Percentiles rank a stretch among this genome's conserved stretches.
Evolutionary conservation across 2,797 vertebrate genomes (phyloP).

Genomic region (Sebastes jordani): DNA sequence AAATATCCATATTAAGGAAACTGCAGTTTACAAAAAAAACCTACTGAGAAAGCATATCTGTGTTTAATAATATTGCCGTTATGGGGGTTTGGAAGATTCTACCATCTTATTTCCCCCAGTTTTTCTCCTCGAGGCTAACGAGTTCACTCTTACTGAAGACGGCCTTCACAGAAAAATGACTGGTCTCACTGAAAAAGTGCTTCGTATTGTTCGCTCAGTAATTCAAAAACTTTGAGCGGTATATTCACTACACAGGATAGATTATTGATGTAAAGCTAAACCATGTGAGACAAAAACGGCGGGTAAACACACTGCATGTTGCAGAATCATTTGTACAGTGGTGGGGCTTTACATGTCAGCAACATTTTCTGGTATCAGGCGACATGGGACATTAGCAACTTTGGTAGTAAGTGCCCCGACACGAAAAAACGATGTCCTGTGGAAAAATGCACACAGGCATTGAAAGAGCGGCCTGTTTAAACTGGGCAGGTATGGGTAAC

Average conservation of each 20-base stretch:
- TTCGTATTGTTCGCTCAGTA: slow-evolving; percentile 68
- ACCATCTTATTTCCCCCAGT: slow-evolving; percentile 27
- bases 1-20: slow-evolving; percentile 43
- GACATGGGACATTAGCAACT: slow-evolving; percentile 49
- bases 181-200: slow-evolving; percentile 73
- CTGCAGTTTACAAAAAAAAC: slow-evolving; percentile 40
- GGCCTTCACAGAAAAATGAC: slow-evolving; percentile 56
- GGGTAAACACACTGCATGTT: slow-evolving; percentile 52
- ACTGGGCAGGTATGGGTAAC: slow-evolving; percentile 27
- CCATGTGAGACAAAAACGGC: slow-evolving; percentile 53
- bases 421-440: slow-evolving; percentile 32
- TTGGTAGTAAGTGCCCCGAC: slow-evolving; percentile 46
- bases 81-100: slow-evolving; percentile 30
- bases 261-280: slow-evolving; percentile 66
- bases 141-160: slow-evolving; percentile 39
- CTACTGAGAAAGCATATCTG: slow-evolving; percentile 38
- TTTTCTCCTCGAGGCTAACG: slow-evolving; percentile 48
- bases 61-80: slow-evolving; percentile 66
- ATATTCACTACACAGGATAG: slow-evolving; percentile 67
- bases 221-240: slow-evolving; percentile 66
- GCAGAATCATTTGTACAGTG: slow-evolving; percentile 65
- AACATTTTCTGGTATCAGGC: slow-evolving; percentile 19
- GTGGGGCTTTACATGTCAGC: slow-evolving; percentile 45
- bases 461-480: slow-evolving; percentile 29
- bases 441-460: slow-evolving; percentile 38